Conservation (phyloP, 2,113 vertebrate species). For the Phoenicopterus ruber region DNA sequence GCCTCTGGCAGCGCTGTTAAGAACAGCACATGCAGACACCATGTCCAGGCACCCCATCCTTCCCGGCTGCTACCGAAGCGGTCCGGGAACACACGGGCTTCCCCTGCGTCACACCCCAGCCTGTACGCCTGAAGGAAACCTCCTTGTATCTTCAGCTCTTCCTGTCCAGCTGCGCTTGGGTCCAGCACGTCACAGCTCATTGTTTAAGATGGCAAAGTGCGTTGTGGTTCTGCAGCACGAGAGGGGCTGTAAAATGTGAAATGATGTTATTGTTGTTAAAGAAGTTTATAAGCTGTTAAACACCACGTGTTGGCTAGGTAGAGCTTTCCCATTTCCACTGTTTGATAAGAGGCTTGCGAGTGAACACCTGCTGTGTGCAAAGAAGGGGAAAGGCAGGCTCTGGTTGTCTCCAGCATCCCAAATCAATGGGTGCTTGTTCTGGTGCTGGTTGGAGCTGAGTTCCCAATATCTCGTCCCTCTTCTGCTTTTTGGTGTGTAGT, state of each 20-base stretch:
- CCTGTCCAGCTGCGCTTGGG: not conserved
- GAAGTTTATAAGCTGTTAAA: not conserved
- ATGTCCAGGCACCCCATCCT: not conserved
- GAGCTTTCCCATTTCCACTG: not conserved
- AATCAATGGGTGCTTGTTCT: not conserved
- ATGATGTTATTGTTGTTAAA: not conserved
- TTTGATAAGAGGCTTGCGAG: not conserved
- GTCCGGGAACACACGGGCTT: not conserved
- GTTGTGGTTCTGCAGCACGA: accelerated
- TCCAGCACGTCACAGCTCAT: not conserved
- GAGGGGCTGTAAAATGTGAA: not conserved
- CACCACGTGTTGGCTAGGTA: not conserved
- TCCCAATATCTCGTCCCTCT: not conserved
- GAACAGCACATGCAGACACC: not conserved
- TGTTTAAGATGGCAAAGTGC: not conserved
- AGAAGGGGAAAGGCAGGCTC: not conserved
- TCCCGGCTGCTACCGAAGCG: not conserved
- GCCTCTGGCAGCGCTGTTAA: not conserved
- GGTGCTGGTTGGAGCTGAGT: not conserved
- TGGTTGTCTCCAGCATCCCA: not conserved
- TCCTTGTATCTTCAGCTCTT: not conserved
- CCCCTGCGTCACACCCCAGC: not conserved
- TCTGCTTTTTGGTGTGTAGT: not conserved
- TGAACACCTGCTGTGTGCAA: not conserved
- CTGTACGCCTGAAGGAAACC: not conserved